A percentile compares a stretch with the other conserved stretches of the same genome.
phyloP scores from a whole-genome alignment of 2,888 invertebrate species.

The Drosophila setosimentum region DNA sequence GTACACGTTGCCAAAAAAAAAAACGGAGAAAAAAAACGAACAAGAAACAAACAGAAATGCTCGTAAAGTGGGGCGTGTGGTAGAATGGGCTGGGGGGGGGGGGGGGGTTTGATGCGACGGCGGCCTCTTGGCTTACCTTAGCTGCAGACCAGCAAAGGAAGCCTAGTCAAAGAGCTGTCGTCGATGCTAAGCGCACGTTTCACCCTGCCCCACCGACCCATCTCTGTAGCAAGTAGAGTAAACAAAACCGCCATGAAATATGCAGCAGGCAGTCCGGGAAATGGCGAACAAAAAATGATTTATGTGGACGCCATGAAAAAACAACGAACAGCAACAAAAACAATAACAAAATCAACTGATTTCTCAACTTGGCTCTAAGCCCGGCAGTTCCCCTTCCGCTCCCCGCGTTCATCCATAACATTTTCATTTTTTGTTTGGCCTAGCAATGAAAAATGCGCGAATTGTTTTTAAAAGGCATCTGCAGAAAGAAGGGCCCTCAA shows the following conservation, averaged over 20 bases:
- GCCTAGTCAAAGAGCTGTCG: slow-evolving; percentile 79
- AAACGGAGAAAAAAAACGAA: slow-evolving; percentile 21
- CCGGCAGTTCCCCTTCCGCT: slow-evolving; percentile 10
- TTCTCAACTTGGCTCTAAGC: slow-evolving; percentile 68
- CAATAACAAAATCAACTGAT: slow-evolving; percentile 76
- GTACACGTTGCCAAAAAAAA: slow-evolving; percentile 51
- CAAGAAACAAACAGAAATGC: slow-evolving; percentile 42
- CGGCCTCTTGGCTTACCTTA: slow-evolving; percentile 69
- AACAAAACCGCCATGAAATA: slow-evolving; percentile 73
- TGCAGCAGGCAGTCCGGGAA: slow-evolving; percentile 64
- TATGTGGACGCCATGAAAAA: slow-evolving; percentile 69
- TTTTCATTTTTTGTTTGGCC: slow-evolving; percentile 45
- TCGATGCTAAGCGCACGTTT: slow-evolving; percentile 73
- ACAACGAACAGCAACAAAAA: slow-evolving; percentile 27
- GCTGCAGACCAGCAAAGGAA: slow-evolving; percentile 54
- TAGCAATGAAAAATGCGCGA: slow-evolving; percentile 62
- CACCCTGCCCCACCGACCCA: neutral
- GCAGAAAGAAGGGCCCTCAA: slow-evolving; percentile 11
- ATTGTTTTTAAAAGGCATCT: slow-evolving; percentile 43
- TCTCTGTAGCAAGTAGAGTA: slow-evolving; percentile 37
- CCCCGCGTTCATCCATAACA: slow-evolving; percentile 1
- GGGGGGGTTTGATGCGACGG: slow-evolving; percentile 10
- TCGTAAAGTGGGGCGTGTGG: slow-evolving; percentile 31
- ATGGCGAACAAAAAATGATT: slow-evolving; percentile 77
- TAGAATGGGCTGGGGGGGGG: neutral